Percentiles rank a stretch among this genome's conserved stretches.
Evolutionary conservation across 2,113 vertebrate species (phyloP).

Genomic region (Psettodes erumei): DNA sequence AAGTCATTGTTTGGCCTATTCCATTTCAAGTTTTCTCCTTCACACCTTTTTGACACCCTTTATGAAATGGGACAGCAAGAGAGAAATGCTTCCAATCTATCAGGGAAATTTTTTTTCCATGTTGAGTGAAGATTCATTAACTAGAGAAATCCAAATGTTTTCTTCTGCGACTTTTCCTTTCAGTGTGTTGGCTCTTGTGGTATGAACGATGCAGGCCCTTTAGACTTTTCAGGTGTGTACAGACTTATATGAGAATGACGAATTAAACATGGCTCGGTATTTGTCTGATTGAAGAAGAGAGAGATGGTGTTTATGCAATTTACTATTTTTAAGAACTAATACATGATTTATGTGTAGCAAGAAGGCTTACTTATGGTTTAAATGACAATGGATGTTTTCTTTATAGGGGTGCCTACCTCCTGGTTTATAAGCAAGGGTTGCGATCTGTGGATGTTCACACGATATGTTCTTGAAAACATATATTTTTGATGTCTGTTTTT

Average conservation of each 20-base stretch:
- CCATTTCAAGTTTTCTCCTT: constrained; percentile 40
- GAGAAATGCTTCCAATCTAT: constrained; percentile 65
- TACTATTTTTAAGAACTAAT: constrained; percentile 69
- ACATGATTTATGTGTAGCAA: constrained; percentile 73
- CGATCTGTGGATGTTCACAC: constrained; percentile 52
- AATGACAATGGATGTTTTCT: constrained; percentile 62
- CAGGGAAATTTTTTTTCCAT: constrained; percentile 70
- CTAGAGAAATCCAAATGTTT: constrained; percentile 59
- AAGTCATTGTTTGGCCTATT: constrained; percentile 6
- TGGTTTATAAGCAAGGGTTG: constrained; percentile 51
- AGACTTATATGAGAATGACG: constrained; percentile 44
- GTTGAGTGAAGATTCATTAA: constrained; percentile 48
- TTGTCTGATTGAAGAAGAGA: constrained; percentile 52
- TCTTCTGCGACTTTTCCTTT: constrained; percentile 51
- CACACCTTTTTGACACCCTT: constrained; percentile 55
- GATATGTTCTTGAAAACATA: constrained; percentile 69
- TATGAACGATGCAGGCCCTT: constrained; percentile 54
- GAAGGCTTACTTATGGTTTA: constrained; percentile 42
- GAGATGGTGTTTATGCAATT: constrained; percentile 80
- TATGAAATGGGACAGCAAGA: constrained; percentile 43
- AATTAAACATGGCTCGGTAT: constrained; percentile 43
- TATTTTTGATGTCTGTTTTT: constrained; percentile 79
- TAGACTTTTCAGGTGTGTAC: constrained; percentile 78
- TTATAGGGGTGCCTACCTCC: constrained; percentile 62
- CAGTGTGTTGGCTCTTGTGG: constrained; percentile 40